phyloP scores from a whole-genome alignment of 2,888 invertebrate species.

The Agrilus mali region DNA sequence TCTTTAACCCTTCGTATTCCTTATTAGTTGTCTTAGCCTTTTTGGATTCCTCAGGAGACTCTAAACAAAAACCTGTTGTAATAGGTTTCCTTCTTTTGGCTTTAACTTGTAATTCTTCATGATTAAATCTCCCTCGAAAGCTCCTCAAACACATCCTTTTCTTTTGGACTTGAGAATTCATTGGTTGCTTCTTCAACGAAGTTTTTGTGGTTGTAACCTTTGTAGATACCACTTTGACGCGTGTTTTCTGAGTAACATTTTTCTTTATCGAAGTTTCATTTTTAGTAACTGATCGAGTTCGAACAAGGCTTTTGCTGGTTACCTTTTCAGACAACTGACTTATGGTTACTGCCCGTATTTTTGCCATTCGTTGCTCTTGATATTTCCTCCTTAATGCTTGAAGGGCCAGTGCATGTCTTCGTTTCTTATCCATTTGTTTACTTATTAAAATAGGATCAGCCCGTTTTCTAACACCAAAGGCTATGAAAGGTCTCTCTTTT shows the following conservation, averaged over 20 bases:
- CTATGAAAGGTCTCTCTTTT: slow-evolving; percentile 34
- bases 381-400: slow-evolving; percentile 46
- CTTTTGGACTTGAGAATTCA: slow-evolving; percentile 17
- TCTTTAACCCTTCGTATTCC: slow-evolving; percentile 8
- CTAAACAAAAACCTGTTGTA: slow-evolving; percentile 5
- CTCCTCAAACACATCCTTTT: slow-evolving; percentile 33
- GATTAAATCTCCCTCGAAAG: slow-evolving; percentile 31
- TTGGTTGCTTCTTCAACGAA: slow-evolving; percentile 20
- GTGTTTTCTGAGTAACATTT: slow-evolving; percentile 24
- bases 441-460: slow-evolving; percentile 38
- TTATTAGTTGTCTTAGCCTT: slow-evolving; percentile 4
- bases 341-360: slow-evolving; percentile 36
- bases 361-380: slow-evolving; percentile 47
- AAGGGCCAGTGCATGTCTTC: slow-evolving; percentile 35
- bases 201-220: slow-evolving; percentile 28
- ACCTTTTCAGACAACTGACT: slow-evolving; percentile 33
- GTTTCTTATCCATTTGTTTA: slow-evolving; percentile 32
- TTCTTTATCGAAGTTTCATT: slow-evolving; percentile 31
- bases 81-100: slow-evolving; percentile 10
- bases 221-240: slow-evolving; percentile 28
- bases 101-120: slow-evolving; percentile 26
- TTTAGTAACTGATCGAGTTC: slow-evolving; percentile 37
- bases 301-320: slow-evolving; percentile 33
- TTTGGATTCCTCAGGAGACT: slow-evolving; percentile 10
- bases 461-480: slow-evolving; percentile 44